A percentile compares a stretch with the other conserved stretches of the same genome.
Conservation (phyloP, 1,140 invertebrate species). For the Drosophila grimshawi region DNA sequence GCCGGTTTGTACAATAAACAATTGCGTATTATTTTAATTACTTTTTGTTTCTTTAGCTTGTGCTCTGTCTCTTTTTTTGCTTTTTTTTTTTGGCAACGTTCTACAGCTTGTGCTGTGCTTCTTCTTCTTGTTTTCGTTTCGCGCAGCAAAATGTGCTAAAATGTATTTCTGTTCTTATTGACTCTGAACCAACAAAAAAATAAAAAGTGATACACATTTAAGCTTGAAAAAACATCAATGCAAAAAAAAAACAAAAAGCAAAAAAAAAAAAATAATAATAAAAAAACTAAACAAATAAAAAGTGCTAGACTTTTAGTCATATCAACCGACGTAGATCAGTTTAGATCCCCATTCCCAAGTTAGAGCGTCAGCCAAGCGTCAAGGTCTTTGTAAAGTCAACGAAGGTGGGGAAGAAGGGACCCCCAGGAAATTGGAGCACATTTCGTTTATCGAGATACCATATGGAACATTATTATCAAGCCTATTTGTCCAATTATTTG, state of each 20-base stretch:
- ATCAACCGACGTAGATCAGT: slow-evolving; percentile 25
- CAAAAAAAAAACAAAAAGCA: slow-evolving; percentile 30
- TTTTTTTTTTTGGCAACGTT: slow-evolving; percentile 47
- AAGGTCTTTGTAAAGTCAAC: slow-evolving; percentile 76
- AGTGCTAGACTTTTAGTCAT: slow-evolving; percentile 30
- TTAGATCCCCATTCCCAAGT: slow-evolving; percentile 39
- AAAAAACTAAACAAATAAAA: slow-evolving; percentile 3
- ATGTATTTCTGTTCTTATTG: slow-evolving; percentile 46
- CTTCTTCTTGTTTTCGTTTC: slow-evolving; percentile 30
- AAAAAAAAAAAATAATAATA: slow-evolving; percentile 9
- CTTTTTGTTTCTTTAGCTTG: slow-evolving; percentile 16
- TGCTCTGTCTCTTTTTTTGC: slow-evolving; percentile 2
- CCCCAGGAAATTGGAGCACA: slow-evolving; percentile 54
- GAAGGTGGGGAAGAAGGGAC: neutral
- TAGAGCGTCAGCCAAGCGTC: slow-evolving; percentile 55
- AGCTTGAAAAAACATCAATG: slow-evolving; percentile 17
- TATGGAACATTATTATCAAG: slow-evolving; percentile 21
- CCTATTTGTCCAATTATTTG: slow-evolving; percentile 17
- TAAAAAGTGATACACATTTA: slow-evolving; percentile 6
- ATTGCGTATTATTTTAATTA: slow-evolving; percentile 79
- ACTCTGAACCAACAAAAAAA: slow-evolving; percentile 24
- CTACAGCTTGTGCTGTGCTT: slow-evolving; percentile 26
- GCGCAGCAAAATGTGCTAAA: slow-evolving; percentile 63
- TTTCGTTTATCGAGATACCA: slow-evolving; percentile 39
- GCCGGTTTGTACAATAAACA: slow-evolving; percentile 45